Base-by-base conservation (phyloP, 2,888 invertebrate species). In the Nephrotoma guestfalica region DNA sequence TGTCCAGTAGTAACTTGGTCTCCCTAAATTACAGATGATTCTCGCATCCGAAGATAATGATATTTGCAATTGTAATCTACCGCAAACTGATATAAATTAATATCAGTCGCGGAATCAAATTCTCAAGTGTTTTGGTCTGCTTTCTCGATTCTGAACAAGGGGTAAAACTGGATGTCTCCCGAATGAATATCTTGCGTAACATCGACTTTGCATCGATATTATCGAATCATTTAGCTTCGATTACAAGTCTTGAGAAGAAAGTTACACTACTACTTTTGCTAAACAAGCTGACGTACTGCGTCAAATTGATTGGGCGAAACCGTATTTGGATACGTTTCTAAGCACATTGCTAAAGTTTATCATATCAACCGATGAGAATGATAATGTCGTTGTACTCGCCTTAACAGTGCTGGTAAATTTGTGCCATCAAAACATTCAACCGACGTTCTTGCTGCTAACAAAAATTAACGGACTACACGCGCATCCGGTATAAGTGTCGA, bases 301-400 rank as follows among this genome's bases (percentile, higher is more conserved):
- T 96, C 18, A 94, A 90, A 95, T 96, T 41, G 94, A 94, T 7
- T 96, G 96, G 96, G 96, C 96, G 90, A 96, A 96, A 89, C 95
- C 96, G 0, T 91, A 96, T 9, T n/a, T 84, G 42, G 42, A 84
- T 15, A 7, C 13, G 5, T 91, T 96, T 9, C 15, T 84, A 84
- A 84, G 41, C 13, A 41, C 13, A 1, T 41, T 84, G 15, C 41
- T 84, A 4, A 15, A 84, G 11, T 84, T 41, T 11, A 41, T 84
- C 0, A 6, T 41, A 6, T 84, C 84, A 15, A 41, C 41, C 41
- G 41, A 4, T 1, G 93, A 93, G 30, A 90, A 91, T 83, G 92
- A 92, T 87, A 92, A 93, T 43, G 90, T 93, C 4, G 90, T 92
- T 41, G 89, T 91, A 45, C 89, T 94, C 85, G 93, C 94, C 0